Evolutionary conservation across 2,113 vertebrate genomes (phyloP), one percentile per base, ranked within the genome.

Genomic region (Cyprinodon variegatus): DNA sequence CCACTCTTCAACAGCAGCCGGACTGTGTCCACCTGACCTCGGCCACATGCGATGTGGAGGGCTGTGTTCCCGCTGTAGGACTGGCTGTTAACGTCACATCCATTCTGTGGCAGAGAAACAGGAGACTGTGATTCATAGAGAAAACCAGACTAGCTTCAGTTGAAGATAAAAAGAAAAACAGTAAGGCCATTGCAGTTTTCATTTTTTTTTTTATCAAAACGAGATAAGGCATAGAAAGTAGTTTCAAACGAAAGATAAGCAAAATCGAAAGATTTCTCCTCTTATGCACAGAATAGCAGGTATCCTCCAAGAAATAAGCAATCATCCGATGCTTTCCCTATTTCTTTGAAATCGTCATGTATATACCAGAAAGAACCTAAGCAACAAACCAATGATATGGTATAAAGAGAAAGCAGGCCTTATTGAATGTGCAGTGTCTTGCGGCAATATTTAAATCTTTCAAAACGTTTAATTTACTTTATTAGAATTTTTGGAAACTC

Each of bases 61-160:
- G 96, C 96, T 0, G 96, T 97, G 91, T 96, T 97, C 48, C 96
- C 95, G 0, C 96, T 96, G 81, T 97, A 97, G 3, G 96, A 96
- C 88, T 96, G 96, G 0, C 93, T 90, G 59, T 97, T 97, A 66
- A 97, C 95, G 77, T 96, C 94, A 77, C 96, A 96, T n/a, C 95
- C 92, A 17, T 88, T 94, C 96, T 97, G 90, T 41, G 12, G 48
- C 17, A 81, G 64, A 65, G 62, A 53, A 76, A 79, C 14, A 57
- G 4, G 14, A 68, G 64, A 77, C 65, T 72, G 45, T 71, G 74
- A 75, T 68, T 85, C 64, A 84, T 50, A 72, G 37, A 80, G 61
- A 36, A 68, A 79, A 36, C 13, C 38, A 77, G 29, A 43, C 46
- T 17, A 57, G 61, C 57, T 1, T 2, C 14, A 48, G 60, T 53